Evolutionary conservation across 2,888 invertebrate species (phyloP), one percentile per base, ranked within the genome.

Genomic region (Teleogryllus oceanicus): DNA sequence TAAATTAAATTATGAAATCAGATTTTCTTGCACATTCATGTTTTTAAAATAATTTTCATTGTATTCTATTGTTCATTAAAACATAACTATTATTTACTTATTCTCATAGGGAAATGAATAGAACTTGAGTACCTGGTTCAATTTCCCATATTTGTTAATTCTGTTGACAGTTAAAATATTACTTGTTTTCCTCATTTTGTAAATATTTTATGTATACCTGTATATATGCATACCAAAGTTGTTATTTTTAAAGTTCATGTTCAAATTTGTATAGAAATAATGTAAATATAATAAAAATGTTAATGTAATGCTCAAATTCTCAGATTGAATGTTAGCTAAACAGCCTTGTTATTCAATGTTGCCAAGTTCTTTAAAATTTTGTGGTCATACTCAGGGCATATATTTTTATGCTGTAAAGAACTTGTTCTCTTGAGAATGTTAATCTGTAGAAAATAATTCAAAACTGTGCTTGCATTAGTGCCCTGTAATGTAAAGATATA

Each of bases 171-270:
- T 5, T 18, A 62, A 62, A 62, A 18, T 18, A n/a, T 62, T 62
- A n/a, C 37, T 37, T 62, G 62, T 62, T 62, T 62, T 62, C 16
- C 13, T 62, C n/a, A n/a, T 18, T 62, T 62, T 62, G 62, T 62
- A 62, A 62, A 62, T 62, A 62, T 62, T 18, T 13, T 62, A n/a
- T 62, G 13, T n/a, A 62, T 62, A 18, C 37, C 13, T 62, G 62
- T 62, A 62, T 62, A 62, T 62, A 62, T 18, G 62, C 62, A 62
- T 62, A 62, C 62, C 62, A 62, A 62, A 62, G 62, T 62, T 62
- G 62, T 62, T 62, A 62, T 62, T n/a, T 62, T n/a, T 62, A 62
- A 37, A 8, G 37, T 37, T 37, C 37, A 37, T 37, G 37, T 62
- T 62, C n/a, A 62, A 13, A 18, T n/a, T 18, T 62, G 62, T 62